Conservation (phyloP, 1,140 invertebrate genomes). For the Vanessa tameamea region DNA sequence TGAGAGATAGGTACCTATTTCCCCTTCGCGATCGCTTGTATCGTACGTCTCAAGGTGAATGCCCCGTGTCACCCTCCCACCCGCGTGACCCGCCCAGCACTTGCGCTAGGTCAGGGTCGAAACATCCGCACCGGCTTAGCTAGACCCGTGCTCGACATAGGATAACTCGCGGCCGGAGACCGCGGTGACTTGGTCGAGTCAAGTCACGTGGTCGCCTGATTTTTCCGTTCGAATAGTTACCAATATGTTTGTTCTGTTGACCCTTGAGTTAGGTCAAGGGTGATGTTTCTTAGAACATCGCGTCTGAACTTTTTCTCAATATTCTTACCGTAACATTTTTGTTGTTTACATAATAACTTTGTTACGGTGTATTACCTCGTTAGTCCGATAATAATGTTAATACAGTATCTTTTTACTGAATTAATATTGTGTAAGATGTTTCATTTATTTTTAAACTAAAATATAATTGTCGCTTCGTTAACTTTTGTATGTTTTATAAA, state of each 20-base stretch:
- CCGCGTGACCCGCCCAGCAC: constrained; percentile 70
- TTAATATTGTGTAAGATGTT: too few relatives aligned
- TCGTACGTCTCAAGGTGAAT: constrained; percentile 73
- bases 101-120: constrained; percentile 71
- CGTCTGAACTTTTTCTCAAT: constrained; percentile 6
- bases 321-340: background rate
- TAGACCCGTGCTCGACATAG: constrained; percentile 42
- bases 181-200: constrained; percentile 45
- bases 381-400: too few relatives aligned
- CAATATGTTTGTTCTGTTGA: constrained; percentile 65
- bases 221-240: constrained; percentile 75
- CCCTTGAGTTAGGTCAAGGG: constrained; percentile 65
- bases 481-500: background rate
- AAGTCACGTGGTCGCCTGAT: constrained; percentile 62
- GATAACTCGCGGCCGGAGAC: constrained; percentile 28
- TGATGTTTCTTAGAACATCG: constrained; percentile 28
- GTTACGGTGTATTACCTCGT: too few relatives aligned
- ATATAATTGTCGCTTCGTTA: background rate
- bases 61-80: constrained; percentile 67
- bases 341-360: too few relatives aligned
- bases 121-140: constrained; percentile 55
- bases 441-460: too few relatives aligned
- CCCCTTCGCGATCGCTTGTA: constrained; percentile 46
- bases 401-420: too few relatives aligned
- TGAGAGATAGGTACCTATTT: constrained; percentile 32